phyloP scores from a whole-genome alignment of 1,140 invertebrate genomes.

The Sesamia nonagrioides region DNA sequence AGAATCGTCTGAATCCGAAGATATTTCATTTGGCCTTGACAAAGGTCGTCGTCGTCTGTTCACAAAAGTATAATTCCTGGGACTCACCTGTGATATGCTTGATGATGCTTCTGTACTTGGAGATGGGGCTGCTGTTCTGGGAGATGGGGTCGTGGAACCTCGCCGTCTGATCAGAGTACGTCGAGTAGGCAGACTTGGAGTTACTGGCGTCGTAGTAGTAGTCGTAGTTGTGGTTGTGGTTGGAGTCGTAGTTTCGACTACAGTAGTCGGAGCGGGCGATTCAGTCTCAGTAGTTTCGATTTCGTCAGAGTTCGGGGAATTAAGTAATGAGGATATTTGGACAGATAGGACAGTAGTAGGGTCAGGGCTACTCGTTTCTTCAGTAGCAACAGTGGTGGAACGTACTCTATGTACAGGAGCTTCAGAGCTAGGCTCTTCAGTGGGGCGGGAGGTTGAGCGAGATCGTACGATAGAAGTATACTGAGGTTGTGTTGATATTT shows the following conservation, averaged over 20 bases:
- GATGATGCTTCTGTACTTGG: constrained; percentile 77
- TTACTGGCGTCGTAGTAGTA: constrained; percentile 66
- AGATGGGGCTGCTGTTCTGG: constrained; percentile 77
- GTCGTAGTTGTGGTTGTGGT: constrained; percentile 60
- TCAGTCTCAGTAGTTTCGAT: constrained; percentile 61
- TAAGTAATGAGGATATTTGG: constrained; percentile 86
- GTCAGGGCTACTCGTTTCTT: constrained; percentile 73
- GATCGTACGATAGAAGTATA: constrained; percentile 77
- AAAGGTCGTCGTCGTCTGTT: constrained; percentile 81
- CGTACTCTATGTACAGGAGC: constrained; percentile 60
- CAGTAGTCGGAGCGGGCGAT: constrained; percentile 60
- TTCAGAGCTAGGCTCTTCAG: constrained; percentile 73
- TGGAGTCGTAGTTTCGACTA: constrained; percentile 62
- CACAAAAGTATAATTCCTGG: constrained; percentile 85
- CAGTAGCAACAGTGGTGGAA: constrained; percentile 62
- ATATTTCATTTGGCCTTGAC: constrained; percentile 82
- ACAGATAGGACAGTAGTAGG: constrained; percentile 83
- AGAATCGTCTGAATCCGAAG: constrained; percentile 76
- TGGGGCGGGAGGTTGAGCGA: constrained; percentile 69
- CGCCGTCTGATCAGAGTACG: constrained; percentile 75
- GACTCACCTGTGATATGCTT: constrained; percentile 86
- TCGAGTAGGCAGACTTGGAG: constrained; percentile 71
- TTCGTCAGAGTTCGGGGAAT: constrained; percentile 74
- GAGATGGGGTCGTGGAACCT: constrained; percentile 77
- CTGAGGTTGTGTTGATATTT: constrained; percentile 80